These are phyloP conservation scores for Eupithecia exiguata DNA, from an alignment of 2,888 invertebrate species.

Conservation along the genomic window DNA sequence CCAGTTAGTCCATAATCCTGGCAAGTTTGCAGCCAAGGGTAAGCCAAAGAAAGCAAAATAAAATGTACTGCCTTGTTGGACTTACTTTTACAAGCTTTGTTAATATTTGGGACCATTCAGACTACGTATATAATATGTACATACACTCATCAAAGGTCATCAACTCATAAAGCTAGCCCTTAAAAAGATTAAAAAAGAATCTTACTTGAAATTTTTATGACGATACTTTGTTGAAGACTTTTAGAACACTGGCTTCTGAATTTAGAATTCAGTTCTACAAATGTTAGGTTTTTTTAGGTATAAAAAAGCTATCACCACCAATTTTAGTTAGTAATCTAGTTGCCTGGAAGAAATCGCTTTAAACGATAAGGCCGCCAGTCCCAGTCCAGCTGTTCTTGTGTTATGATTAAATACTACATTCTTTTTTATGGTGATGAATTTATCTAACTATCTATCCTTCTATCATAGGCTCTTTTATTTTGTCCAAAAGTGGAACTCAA, in stretches of 20 bases:
- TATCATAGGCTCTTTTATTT: no score
- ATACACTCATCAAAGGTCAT: neutral
- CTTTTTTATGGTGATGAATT: no score
- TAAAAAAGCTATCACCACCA: neutral
- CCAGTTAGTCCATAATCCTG: constrained; percentile 67
- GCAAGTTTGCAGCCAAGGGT: constrained; percentile 57
- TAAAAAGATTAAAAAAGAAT: no score
- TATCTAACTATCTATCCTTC: no score
- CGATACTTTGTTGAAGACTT: neutral
- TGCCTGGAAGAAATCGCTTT: no score
- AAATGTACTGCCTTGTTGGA: constrained; percentile 15
- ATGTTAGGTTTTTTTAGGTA: neutral
- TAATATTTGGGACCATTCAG: neutral
- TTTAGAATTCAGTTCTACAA: neutral
- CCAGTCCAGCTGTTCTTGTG: no score
- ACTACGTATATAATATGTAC: neutral
- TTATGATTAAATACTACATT: no score
- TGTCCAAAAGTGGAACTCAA: neutral
- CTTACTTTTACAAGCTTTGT: constrained; percentile 22
- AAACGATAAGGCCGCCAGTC: no score
- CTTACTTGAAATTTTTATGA: no score
- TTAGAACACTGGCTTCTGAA: neutral
- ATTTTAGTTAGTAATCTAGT: no score
- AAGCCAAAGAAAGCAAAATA: constrained; percentile 44
- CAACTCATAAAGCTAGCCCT: no score